Base-by-base conservation (phyloP, 2,888 invertebrate species). In the Steinernema carpocapsae region DNA sequence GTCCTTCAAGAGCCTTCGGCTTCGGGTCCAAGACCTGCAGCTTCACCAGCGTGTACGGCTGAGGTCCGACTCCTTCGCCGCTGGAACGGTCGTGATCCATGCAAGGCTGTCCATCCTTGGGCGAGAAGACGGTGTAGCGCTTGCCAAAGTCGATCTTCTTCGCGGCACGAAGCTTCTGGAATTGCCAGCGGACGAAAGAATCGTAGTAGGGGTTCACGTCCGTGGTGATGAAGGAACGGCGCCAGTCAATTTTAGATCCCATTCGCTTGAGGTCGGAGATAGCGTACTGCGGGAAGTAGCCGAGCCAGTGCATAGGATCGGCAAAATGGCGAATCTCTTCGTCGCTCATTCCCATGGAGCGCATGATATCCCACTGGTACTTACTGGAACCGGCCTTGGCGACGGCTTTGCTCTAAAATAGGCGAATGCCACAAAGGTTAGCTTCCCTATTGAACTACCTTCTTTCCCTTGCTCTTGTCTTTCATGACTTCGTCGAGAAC, bases 341-440 rank as follows among this genome's bases (percentile, higher is more conserved):
- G 87, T 97, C 93, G 1, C 90, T 88, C 70, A 99, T 90, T 0
- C 95, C 97, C 75, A 99, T 90, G 86, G 94, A 93, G 87, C 93
- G 91, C 99, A 99, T 99, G 73, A 99, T 99, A 89, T 97, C 93
- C 97, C 97, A 99, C 87, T 99, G 99, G 88, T 93, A 99, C 88
- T 95, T 97, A 0, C 93, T 92, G 2, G 90, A 88, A 0, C 93
- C 95, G 1, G 93, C 90, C 90, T 99, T 99, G 0, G 99, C 97
- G 0, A 92, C 92, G 1, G 94, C 94, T 90, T 99, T 99, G 87
- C 95, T 96, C 92, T 94, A 88, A 51, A 84, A 77, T 43, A 42
- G 26, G 72, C 6, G 17, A 32, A n/a, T 24, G n/a, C 64, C 7
- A 19, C 24, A 42, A 43, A 42, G 6, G 1, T 78, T 6, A 32